Conservation (phyloP, 2,113 vertebrate genomes). For the Anseranas semipalmata region DNA sequence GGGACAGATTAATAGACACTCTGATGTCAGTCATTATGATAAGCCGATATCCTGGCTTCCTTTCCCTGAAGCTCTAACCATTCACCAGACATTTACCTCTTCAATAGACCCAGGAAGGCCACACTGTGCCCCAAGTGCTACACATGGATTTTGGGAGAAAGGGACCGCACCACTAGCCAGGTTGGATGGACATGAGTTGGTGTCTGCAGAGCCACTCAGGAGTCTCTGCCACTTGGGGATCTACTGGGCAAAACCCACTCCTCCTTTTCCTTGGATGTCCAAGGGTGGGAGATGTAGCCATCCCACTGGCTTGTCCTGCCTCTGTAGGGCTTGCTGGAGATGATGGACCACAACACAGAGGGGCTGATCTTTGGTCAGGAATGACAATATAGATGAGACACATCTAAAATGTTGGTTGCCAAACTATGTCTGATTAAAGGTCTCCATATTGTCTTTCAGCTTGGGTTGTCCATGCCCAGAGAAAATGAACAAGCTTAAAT, state of each 20-base stretch:
- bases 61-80: not conserved
- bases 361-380: not conserved
- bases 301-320: not conserved
- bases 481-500: not conserved
- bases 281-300: not conserved
- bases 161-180: too few relatives aligned
- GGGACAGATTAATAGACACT: not conserved
- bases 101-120: not conserved
- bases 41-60: not conserved
- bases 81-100: not conserved
- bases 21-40: not conserved
- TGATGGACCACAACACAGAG: not conserved
- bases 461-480: not conserved
- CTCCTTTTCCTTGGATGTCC: not conserved
- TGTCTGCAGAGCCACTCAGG: not conserved
- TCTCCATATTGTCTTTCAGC: not conserved
- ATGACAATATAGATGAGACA: not conserved
- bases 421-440: not conserved
- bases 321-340: not conserved
- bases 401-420: not conserved
- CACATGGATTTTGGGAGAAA: not conserved
- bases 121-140: not conserved
- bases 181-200: not conserved
- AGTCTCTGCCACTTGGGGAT: not conserved
- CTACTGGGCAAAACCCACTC: not conserved